phyloP scores from a whole-genome alignment of 2,113 vertebrate species.

The Todiramphus saurophagus region DNA sequence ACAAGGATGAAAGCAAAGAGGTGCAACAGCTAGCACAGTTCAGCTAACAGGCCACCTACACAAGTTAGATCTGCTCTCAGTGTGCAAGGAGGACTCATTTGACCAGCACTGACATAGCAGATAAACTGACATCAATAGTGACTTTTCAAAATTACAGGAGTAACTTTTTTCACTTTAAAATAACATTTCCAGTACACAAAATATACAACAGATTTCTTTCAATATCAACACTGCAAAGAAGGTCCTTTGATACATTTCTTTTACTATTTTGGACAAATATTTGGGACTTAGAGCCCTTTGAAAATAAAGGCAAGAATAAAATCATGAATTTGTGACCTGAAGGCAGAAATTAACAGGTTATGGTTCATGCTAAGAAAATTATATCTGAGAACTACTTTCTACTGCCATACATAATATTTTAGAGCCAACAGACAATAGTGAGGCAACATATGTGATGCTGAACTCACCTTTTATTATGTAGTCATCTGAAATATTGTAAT shows the following conservation, averaged over 20 bases:
- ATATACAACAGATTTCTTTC: background rate
- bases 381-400: background rate
- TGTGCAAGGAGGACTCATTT: background rate
- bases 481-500: background rate
- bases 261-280: background rate
- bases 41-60: background rate
- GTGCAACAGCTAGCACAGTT: background rate
- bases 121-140: background rate
- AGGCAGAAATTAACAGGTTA: background rate
- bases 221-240: background rate
- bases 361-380: background rate
- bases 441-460: background rate
- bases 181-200: background rate
- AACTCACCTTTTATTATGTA: background rate
- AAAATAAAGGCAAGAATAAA: background rate
- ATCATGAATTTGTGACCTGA: background rate
- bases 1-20: background rate
- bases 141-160: conserved; percentile 2
- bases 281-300: background rate
- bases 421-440: background rate
- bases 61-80: background rate
- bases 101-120: background rate
- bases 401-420: background rate
- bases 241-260: background rate
- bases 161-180: background rate